Evolutionary conservation across 2,888 invertebrate genomes (phyloP), one percentile per base, ranked within the genome.

Genomic region (Dasysyrphus tricinctus): DNA sequence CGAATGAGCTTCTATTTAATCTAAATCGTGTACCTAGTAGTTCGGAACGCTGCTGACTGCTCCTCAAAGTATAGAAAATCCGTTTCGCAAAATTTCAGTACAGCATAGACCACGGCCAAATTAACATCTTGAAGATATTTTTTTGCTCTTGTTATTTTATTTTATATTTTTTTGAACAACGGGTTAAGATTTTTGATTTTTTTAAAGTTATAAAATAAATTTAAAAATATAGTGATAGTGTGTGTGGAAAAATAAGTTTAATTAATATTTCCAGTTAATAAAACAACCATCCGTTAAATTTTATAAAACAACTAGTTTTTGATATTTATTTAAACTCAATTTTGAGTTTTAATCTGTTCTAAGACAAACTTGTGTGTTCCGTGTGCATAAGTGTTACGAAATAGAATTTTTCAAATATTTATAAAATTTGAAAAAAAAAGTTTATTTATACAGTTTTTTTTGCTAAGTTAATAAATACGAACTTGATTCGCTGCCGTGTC

Each of bases 31-130:
- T 79, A 86, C 63, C 86, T 79, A 86, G 65, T 79, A 86, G 86
- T 79, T 86, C 86, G 82, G 86, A 86, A 82, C 78, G 82, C 51
- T 51, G 82, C 51, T 51, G 51, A 14, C 63, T 74, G 44, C 49
- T 78, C 78, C 75, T 75, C 74, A 65, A 70, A 86, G 80, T 63
- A n/a, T n/a, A 72, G 65, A 78, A 86, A 86, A 79, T 76, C 76
- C 29, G 42, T 80, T 83, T 72, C 32, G 56, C 76, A 83, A 80
- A 77, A 59, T 74, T 88, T 89, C 88, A 89, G 89, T 89, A 88
- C 88, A 89, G 88, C 89, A 85, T 84, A 88, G 88, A 88, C 88
- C 88, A 88, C 88, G 88, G 80, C 67, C 84, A 82, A 88, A 86
- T 80, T 88, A 81, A 88, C 88, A 88, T 88, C 84, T 81, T 70